Base-by-base conservation (phyloP, 2,797 vertebrate genomes). In the Macrochelys suwanniensis region DNA sequence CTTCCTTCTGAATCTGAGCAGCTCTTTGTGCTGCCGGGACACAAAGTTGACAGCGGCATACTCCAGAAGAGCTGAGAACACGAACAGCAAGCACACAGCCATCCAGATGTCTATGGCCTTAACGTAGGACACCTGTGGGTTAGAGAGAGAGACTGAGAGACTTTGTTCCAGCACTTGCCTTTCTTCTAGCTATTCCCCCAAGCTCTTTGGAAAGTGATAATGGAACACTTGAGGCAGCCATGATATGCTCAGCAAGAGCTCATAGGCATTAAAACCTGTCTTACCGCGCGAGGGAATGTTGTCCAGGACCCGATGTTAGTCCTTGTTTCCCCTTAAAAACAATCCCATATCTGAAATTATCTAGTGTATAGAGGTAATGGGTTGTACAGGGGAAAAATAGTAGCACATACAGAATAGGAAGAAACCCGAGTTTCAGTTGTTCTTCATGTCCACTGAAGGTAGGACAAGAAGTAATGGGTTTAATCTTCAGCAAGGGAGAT, bases 71-170 rank as follows among this genome's bases (percentile, higher is more conserved):
- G 99, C 99, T 0, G 99, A 99, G 98, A 99, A 99, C 91, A 99
- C 99, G 53, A 99, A 99, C 79, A 99, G 99, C 98, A 99, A 98
- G 95, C 99, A 99, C 51, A 99, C 99, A 0, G 99, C 99, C 99
- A 99, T 99, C 99, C 99, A 99, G 97, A 99, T 99, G 93, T 99
- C 99, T 84, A 99, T 99, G 98, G 99, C 99, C 97, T 99, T 99
- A 84, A 99, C 99, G 0, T 99, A 99, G 95, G 99, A 99, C 95
- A 99, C 99, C 99, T 99, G 97, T 5, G 85, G 85, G 59, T 57
- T 88, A 93, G 56, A 13, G 59, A 85, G 68, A 91, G 49, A 37
- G 45, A 17, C 9, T 17, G 51, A 57, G 47, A 92, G 45, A 23
- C 71, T 7, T 88, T 80, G 81, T 84, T 79, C n/a, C 59, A 4